phyloP scores from a whole-genome alignment of 64 coral and sea anemone genomes.

The Platygyra sinensis region DNA sequence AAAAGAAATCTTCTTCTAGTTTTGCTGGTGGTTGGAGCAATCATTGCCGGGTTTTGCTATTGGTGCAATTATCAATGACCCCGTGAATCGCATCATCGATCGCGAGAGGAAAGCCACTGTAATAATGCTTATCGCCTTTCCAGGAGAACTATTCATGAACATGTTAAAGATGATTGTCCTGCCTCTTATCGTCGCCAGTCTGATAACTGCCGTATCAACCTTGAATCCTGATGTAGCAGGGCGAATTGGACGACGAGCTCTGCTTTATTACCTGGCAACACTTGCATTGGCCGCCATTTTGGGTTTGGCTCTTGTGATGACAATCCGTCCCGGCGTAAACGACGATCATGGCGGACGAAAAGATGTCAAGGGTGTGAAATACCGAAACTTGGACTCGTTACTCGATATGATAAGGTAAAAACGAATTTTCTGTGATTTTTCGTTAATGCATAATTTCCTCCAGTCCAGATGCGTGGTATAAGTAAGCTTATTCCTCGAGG shows the following conservation, averaged over 20 bases:
- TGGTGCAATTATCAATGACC: slow-evolving; percentile 52
- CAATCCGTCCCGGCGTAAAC: slow-evolving; percentile 52
- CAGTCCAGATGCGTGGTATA: too few relatives aligned
- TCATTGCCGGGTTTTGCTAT: slow-evolving; percentile 41
- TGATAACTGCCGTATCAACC: slow-evolving; percentile 63
- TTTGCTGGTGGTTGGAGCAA: slow-evolving; percentile 38
- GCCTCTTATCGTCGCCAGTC: slow-evolving; percentile 68
- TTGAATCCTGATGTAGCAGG: slow-evolving; percentile 63
- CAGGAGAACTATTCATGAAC: slow-evolving; percentile 63
- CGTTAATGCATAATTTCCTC: not conserved
- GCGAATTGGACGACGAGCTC: slow-evolving; percentile 47
- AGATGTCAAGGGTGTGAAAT: not conserved
- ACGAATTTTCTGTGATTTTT: not conserved
- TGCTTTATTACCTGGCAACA: slow-evolving; percentile 65
- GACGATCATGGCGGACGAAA: not conserved
- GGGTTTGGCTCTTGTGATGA: slow-evolving; percentile 55
- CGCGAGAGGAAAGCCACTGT: slow-evolving; percentile 44
- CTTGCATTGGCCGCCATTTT: slow-evolving; percentile 54
- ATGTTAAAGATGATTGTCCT: slow-evolving; percentile 68
- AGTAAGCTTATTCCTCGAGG: not conserved
- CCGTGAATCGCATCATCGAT: slow-evolving; percentile 48
- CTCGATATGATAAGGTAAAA: slow-evolving; percentile 24
- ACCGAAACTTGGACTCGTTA: slow-evolving; percentile 16
- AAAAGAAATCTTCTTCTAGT: slow-evolving; percentile 45
- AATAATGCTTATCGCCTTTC: slow-evolving; percentile 46